These are phyloP conservation scores for Anhinga anhinga DNA, from an alignment of 2,113 vertebrate species.

Conservation along the genomic window DNA sequence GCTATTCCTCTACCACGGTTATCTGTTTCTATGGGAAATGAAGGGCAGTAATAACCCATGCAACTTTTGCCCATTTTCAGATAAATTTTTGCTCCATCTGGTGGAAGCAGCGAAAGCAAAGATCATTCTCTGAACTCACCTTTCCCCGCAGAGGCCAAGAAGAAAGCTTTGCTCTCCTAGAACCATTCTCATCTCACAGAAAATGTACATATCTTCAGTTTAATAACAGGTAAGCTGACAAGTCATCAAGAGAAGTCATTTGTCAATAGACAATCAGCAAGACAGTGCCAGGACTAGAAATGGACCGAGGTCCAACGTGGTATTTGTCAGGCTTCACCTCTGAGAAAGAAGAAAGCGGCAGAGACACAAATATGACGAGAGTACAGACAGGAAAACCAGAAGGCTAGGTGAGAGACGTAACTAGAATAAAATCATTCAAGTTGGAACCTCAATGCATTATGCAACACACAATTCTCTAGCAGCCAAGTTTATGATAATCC, in stretches of 20 bases:
- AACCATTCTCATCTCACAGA: background rate
- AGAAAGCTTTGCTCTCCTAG: background rate
- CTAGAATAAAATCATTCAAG: background rate
- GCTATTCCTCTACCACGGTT: background rate
- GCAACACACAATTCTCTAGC: background rate
- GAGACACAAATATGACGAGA: background rate
- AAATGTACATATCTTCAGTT: background rate
- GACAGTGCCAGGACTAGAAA: background rate
- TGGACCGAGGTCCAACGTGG: accelerated
- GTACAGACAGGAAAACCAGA: background rate
- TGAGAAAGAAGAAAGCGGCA: background rate
- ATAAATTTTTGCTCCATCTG: constrained; percentile 37
- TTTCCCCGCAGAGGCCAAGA: background rate
- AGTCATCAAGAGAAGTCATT: background rate
- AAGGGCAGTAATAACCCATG: background rate
- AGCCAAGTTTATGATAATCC: background rate
- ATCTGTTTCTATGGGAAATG: background rate
- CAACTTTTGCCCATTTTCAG: background rate
- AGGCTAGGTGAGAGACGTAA: background rate
- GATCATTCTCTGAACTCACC: background rate
- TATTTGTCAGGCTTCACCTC: background rate
- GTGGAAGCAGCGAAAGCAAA: background rate
- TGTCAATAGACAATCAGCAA: background rate
- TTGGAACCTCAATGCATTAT: background rate
- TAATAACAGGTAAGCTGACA: background rate